Evolutionary conservation across 2,113 vertebrate genomes (phyloP).

Genomic region (Brachyhypopomus gauderio): DNA sequence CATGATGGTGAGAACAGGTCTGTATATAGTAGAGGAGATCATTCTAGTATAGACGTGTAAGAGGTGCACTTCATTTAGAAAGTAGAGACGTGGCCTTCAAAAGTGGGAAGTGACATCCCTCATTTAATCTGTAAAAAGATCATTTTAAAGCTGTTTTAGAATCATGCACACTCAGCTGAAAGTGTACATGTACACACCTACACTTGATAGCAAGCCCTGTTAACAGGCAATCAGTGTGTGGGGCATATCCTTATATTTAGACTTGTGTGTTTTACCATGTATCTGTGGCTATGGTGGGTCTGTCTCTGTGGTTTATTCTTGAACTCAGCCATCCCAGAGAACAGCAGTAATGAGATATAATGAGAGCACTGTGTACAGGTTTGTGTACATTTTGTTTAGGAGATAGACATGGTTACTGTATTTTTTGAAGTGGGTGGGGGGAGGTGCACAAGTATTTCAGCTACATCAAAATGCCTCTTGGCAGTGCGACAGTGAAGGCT

Average conservation of each 20-base stretch:
- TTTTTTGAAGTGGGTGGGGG: neutral
- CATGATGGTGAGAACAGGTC: neutral
- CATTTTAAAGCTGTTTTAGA: too few species aligned
- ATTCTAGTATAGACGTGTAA: neutral
- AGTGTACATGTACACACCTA: too few species aligned
- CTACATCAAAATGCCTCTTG: neutral
- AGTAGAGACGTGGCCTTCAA: neutral
- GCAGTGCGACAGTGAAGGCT: neutral
- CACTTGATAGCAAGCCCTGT: too few species aligned
- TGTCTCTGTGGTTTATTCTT: neutral
- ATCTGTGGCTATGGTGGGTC: neutral
- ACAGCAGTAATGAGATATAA: slow-evolving; percentile 35
- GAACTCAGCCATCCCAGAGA: slow-evolving; percentile 1
- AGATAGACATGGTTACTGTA: slow-evolving; percentile 18
- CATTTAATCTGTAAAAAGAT: too few species aligned
- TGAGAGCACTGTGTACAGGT: slow-evolving; percentile 29
- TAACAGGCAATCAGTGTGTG: too few species aligned
- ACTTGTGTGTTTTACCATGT: neutral
- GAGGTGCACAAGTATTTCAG: neutral
- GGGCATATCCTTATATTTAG: neutral
- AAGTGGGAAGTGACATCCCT: too few species aligned
- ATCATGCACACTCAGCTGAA: too few species aligned
- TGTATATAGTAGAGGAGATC: neutral
- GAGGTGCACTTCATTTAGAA: neutral
- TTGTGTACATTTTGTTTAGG: neutral